Evolutionary conservation across 30 jellyfish, hydroid and myxozoan genomes (phyloP), one percentile per base, ranked within the genome.

Genomic region (Nemopilema nomurai): DNA sequence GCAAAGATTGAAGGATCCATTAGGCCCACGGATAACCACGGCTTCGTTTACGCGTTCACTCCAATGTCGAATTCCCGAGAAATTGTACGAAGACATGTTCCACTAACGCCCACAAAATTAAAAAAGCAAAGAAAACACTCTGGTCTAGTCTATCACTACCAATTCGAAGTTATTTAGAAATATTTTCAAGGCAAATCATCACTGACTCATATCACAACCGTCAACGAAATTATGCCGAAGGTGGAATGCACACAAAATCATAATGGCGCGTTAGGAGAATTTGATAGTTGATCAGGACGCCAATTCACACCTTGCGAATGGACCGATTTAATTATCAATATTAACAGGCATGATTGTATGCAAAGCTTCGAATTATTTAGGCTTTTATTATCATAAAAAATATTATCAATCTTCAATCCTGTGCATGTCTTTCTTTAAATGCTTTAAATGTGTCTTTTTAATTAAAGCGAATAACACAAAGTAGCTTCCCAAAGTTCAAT

Each of bases 1-100:
- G 89, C 99, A 95, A 57, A 95, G 77, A 67, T 95, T 95, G 85
- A 81, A 95, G 70, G 97, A 86, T 18, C 98, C 98, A 73, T 90
- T 95, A 63, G 85, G 90, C 87, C 98, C 97, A 16, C 99, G 99
- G 23, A 84, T 79, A 41, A 94, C 96, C 32, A 89, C 96, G 65
- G 97, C 99, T 74, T 88, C 96, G 87, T 89, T 89, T 22, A 89
- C 96, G 1, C 90, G 91, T 33, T 96, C 91, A 87, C 97, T 89
- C 99, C 99, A 94, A 65, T 94, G 99, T 76, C 86, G 70, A 4
- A 75, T 78, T 30, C 87, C 93, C 32, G 93, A 72, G 85, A 71
- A 84, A 64, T 84, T 84, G 67, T 84, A 74, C 49, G 87, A 62
- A 62, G 93, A 84, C 93, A 84, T 84, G 16, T 32, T 62, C 8